These are phyloP conservation scores for Bursaphelenchus mucronatus DNA, from an alignment of 1,140 invertebrate genomes.

Conservation along the genomic window DNA sequence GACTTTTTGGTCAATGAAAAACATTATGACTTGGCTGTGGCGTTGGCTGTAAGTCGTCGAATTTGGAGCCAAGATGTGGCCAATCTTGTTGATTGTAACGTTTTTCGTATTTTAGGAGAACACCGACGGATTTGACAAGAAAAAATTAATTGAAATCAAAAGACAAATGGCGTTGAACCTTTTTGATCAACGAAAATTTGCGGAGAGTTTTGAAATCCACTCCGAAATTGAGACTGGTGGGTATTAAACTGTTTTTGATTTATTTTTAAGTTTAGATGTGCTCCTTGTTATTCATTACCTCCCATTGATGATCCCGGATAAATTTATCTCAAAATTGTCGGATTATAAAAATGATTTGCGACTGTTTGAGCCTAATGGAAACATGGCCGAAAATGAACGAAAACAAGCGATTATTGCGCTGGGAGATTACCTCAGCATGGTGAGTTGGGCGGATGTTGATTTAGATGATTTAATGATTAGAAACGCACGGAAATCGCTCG, in stretches of 20 bases:
- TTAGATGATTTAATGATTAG: constrained; percentile 16
- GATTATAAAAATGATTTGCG: constrained; percentile 20
- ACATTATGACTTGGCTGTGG: constrained; percentile 40
- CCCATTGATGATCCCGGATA: constrained; percentile 37
- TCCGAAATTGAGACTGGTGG: constrained; percentile 36
- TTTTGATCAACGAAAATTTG: constrained; percentile 36
- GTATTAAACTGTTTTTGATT: background rate
- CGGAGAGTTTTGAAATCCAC: constrained; percentile 42
- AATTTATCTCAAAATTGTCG: constrained; percentile 29
- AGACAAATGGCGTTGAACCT: constrained; percentile 25
- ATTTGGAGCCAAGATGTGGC: background rate
- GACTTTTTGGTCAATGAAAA: constrained; percentile 29
- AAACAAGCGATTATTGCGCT: constrained; percentile 38
- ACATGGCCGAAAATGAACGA: constrained; percentile 32
- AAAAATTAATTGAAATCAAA: constrained; percentile 36
- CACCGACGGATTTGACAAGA: constrained; percentile 19
- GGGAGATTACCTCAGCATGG: constrained; percentile 32
- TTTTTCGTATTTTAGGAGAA: constrained; percentile 7
- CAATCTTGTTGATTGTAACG: background rate
- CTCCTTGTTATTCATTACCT: constrained; percentile 39
- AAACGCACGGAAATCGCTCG: constrained; percentile 34
- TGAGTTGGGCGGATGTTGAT: constrained; percentile 2
- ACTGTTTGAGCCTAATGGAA: constrained; percentile 29
- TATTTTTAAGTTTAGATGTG: constrained; percentile 28
- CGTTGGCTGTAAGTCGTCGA: constrained; percentile 30